Evolutionary conservation across 1,140 invertebrate genomes (phyloP), one percentile per base, ranked within the genome.

Genomic region (Yoshiicerus persimilis): DNA sequence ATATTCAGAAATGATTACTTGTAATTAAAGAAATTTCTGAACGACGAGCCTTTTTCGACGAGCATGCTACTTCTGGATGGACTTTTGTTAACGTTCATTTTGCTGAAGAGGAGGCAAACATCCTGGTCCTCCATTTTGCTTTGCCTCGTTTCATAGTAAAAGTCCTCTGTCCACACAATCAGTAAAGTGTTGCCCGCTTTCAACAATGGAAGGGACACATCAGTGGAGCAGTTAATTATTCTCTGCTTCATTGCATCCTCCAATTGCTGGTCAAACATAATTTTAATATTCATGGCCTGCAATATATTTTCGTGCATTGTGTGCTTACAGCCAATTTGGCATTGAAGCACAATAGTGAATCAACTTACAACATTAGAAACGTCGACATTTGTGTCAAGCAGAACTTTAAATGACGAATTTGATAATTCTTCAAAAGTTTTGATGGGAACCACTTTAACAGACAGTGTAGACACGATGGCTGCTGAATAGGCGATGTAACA

Each of bases 401-500:
- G 27, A 16, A 62, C 23, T 84, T 84, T 41, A 32, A 84, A 84
- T 5, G 38, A 41, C 0, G 38, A 34, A 9, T 20, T 36, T 5
- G 27, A 30, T 0, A 89, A 32, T n/a, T 89, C 86, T n/a, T 64
- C 32, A 13, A 84, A 75, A 0, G 77, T 41, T 84, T 84, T 84
- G 16, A 89, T 87, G 8, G 88, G 88, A 70, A 89, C 64, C 6
- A 89, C 80, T 84, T 87, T 75, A 11, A 85, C 64, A 10, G 80
- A 70, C 0, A 89, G 27, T 13, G 64, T 87, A 3, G 88, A 89
- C 16, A 89, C 88, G 16, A 89, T 56, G 2, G 88, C 86, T 8
- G 88, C 88, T 32, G 88, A 87, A 56, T 87, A 89, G 13, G 86
- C 88, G n/a, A 87, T 83, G 66, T 64, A 89, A 10, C 85, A 87